Evolutionary conservation across 2,888 invertebrate genomes (phyloP).

Genomic region (Cyclophora punctaria): DNA sequence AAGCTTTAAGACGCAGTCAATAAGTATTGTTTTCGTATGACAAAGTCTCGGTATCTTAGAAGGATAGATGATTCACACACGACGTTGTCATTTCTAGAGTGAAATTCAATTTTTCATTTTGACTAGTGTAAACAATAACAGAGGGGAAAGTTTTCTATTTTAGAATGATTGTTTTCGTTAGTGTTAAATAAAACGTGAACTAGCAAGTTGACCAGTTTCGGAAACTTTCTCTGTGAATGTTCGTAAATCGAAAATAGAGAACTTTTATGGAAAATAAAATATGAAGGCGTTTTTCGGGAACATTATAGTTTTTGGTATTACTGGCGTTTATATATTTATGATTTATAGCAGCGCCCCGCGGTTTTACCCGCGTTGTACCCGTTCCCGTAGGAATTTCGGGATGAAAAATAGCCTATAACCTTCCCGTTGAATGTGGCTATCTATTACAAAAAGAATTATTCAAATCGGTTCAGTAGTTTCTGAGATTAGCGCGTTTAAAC

Average conservation of each 20-base stretch:
- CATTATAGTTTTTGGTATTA: too few relatives aligned
- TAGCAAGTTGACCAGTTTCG: conserved; percentile 33
- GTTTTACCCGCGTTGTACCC: too few relatives aligned
- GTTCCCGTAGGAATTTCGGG: too few relatives aligned
- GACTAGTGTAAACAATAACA: conserved; percentile 50
- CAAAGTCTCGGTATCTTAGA: conserved; percentile 10
- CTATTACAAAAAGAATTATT: too few relatives aligned
- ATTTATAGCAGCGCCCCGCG: too few relatives aligned
- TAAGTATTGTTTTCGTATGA: conserved; percentile 6
- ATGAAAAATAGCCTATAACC: too few relatives aligned
- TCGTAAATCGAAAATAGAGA: conserved; percentile 36
- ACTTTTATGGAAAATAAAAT: conserved; percentile 15
- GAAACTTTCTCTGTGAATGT: conserved; percentile 31
- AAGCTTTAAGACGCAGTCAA: not conserved
- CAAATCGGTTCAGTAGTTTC: too few relatives aligned
- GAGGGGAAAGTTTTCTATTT: conserved; percentile 47
- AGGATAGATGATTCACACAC: conserved; percentile 44
- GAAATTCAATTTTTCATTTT: conserved; percentile 66
- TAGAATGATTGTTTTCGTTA: conserved; percentile 27
- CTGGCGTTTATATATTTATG: too few relatives aligned
- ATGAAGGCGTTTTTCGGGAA: too few relatives aligned
- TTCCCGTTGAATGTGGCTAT: too few relatives aligned
- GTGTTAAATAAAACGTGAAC: conserved; percentile 41
- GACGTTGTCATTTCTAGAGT: conserved; percentile 61
- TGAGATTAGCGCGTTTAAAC: too few relatives aligned